These are phyloP conservation scores for Etia nguti DNA, from an alignment of 2,113 vertebrate genomes.

Conservation along the genomic window DNA sequence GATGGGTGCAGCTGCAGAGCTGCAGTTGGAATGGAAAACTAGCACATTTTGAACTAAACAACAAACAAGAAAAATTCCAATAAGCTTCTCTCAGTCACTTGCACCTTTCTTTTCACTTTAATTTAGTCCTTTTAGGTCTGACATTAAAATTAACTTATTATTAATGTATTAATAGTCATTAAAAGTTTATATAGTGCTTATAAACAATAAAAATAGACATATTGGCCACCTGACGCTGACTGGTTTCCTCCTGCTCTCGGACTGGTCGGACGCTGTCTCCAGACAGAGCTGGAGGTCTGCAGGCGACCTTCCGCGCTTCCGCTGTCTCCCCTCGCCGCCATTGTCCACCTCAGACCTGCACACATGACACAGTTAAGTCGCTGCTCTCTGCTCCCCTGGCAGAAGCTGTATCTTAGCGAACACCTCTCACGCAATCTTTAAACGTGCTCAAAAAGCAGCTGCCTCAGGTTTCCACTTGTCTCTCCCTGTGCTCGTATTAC, in stretches of 20 bases:
- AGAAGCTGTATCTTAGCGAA: neutral
- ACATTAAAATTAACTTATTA: neutral
- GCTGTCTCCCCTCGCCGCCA: slow-evolving; percentile 33
- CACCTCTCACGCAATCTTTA: neutral
- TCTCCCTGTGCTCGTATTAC: neutral
- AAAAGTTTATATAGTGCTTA: neutral
- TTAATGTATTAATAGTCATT: neutral
- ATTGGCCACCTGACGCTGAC: neutral
- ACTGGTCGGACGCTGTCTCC: slow-evolving; percentile 33
- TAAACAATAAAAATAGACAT: neutral
- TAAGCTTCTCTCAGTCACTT: neutral
- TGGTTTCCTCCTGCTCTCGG: slow-evolving; percentile 47
- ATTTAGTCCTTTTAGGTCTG: neutral
- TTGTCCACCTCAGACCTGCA: slow-evolving; percentile 53
- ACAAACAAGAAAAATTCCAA: neutral
- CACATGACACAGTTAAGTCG: neutral
- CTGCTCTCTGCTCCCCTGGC: neutral
- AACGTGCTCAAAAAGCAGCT: neutral
- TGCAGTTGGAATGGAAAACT: neutral
- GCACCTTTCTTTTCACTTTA: neutral
- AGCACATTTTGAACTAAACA: neutral
- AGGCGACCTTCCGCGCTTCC: slow-evolving; percentile 23
- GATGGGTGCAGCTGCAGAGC: neutral
- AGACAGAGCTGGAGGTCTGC: slow-evolving; percentile 17
- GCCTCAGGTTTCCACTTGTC: neutral